Percentiles rank a stretch among this genome's conserved stretches.
Evolutionary conservation across 2,797 vertebrate genomes (phyloP).

Genomic region (Cephalopachus bancanus): DNA sequence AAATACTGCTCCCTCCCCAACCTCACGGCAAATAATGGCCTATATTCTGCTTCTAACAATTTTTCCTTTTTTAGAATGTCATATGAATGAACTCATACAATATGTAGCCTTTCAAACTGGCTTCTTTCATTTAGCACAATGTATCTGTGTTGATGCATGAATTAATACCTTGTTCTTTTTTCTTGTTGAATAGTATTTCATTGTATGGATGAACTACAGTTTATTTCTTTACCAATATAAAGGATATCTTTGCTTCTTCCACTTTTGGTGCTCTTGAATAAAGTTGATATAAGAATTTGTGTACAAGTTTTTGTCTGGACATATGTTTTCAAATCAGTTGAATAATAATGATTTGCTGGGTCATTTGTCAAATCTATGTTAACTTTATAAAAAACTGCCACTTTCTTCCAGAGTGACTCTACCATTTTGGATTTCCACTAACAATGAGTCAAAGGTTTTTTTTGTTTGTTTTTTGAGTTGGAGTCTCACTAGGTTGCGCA

Average conservation of each 20-base stretch:
- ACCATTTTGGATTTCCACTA: not conserved
- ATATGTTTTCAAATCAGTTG: not conserved
- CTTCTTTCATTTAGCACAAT: not conserved
- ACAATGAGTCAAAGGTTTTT: not conserved
- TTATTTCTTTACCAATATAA: not conserved
- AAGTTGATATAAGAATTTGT: not conserved
- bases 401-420: not conserved
- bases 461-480: no score
- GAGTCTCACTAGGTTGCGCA: no score
- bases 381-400: not conserved
- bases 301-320: not conserved
- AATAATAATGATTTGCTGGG: not conserved
- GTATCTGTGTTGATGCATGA: not conserved
- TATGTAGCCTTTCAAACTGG: not conserved
- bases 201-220: not conserved
- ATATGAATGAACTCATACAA: not conserved
- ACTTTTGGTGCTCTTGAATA: not conserved
- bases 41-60: not conserved
- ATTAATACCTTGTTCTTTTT: not conserved
- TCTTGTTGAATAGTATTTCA: not conserved
- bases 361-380: not conserved
- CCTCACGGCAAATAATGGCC: not conserved
- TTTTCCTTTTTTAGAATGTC: not conserved
- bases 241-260: not conserved
- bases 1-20: not conserved